These are phyloP conservation scores for Spinus pinus DNA, from an alignment of 2,797 vertebrate species.

Conservation along the genomic window DNA sequence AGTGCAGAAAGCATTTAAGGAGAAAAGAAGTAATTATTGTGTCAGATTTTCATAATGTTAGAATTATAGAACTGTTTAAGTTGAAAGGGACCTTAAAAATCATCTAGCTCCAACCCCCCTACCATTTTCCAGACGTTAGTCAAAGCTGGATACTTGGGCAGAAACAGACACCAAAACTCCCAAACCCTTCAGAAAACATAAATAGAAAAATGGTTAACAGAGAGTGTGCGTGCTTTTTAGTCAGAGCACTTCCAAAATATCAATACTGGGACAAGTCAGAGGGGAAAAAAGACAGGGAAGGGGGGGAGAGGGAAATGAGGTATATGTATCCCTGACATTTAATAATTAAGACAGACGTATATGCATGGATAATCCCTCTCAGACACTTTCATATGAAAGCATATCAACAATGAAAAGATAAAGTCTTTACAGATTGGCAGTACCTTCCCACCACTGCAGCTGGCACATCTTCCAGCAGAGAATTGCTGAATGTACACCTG, in stretches of 20 bases:
- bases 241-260: background rate
- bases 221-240: background rate
- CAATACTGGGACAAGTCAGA: background rate
- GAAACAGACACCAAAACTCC: background rate
- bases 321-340: background rate
- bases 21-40: background rate
- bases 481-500: background rate
- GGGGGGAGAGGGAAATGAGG: background rate
- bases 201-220: background rate
- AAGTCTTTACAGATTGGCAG: background rate
- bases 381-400: background rate
- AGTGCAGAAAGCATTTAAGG: background rate
- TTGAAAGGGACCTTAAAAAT: background rate
- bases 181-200: background rate
- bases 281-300: accelerated
- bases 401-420: background rate
- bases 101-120: background rate
- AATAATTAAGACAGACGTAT: background rate
- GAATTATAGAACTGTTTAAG: background rate
- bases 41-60: background rate
- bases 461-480: background rate
- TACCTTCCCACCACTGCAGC: background rate
- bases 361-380: background rate
- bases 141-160: background rate
- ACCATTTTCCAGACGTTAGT: background rate